A percentile compares a stretch with the other conserved stretches of the same genome.
Conservation (phyloP, 2,113 vertebrate species). For the Lophochroa leadbeateri region DNA sequence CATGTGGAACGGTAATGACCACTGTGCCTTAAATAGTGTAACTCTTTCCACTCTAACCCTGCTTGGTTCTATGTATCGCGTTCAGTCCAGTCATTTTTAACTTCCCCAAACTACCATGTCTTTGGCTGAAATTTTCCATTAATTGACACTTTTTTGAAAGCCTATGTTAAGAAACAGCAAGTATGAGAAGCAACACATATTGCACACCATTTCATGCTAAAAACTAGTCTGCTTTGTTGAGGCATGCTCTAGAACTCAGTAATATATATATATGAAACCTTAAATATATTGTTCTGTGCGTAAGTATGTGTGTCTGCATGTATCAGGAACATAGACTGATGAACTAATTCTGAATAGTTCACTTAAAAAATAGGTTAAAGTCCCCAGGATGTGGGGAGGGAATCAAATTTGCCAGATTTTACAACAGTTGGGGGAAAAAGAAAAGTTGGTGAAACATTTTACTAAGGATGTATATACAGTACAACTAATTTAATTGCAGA, state of each 20-base stretch:
- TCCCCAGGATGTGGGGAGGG: neutral
- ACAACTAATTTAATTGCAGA: neutral
- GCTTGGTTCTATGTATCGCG: fast-evolving
- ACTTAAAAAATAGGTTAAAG: neutral
- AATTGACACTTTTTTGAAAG: neutral
- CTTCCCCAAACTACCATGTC: neutral
- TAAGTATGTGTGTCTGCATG: fast-evolving
- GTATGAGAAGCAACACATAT: neutral
- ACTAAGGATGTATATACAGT: neutral
- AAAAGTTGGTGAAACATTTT: neutral
- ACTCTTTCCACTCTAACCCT: constrained; percentile 42
- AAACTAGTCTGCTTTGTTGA: neutral
- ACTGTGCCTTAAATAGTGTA: constrained; percentile 21
- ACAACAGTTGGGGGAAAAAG: neutral
- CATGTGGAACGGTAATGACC: constrained; percentile 37
- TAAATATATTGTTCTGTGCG: neutral
- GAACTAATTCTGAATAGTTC: neutral
- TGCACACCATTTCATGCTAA: neutral
- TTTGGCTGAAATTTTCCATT: neutral
- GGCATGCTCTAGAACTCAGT: neutral
- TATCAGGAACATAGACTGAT: neutral
- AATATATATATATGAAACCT: neutral
- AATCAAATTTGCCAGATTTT: neutral
- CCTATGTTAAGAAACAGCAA: neutral
- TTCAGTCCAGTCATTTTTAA: neutral